A percentile compares a stretch with the other conserved stretches of the same genome.
phyloP scores from a whole-genome alignment of 2,888 invertebrate genomes.

The Nasonovia ribisnigri region DNA sequence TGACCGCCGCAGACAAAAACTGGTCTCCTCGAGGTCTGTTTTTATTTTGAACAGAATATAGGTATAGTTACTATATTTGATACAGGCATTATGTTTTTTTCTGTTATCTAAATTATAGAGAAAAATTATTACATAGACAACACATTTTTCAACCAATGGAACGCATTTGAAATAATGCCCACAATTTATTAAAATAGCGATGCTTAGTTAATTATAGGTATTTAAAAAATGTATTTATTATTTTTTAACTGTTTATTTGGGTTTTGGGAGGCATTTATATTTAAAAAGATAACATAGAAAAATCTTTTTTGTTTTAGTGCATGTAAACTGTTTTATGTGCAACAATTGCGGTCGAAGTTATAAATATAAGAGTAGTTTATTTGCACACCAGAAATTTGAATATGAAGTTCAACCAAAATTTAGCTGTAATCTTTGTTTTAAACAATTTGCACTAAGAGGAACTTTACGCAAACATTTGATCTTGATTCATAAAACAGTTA shows the following conservation, averaged over 20 bases:
- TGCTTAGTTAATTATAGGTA: background rate
- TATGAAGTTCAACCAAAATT: conserved; percentile 62
- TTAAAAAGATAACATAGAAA: background rate
- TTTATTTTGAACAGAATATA: no score
- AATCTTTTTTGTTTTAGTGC: conserved; percentile 10
- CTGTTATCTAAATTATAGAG: background rate
- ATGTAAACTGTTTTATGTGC: background rate
- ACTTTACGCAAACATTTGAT: conserved; percentile 57
- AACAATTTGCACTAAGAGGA: conserved; percentile 47
- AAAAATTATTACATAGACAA: background rate
- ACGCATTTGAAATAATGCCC: background rate
- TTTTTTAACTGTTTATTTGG: background rate
- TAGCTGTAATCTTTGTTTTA: conserved; percentile 52
- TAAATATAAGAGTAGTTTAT: conserved; percentile 58
- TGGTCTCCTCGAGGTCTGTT: no score
- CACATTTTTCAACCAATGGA: background rate
- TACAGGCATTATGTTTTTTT: background rate
- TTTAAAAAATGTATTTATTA: background rate
- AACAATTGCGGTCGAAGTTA: conserved; percentile 58
- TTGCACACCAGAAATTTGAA: conserved; percentile 62
- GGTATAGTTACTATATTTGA: background rate
- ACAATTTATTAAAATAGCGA: background rate
- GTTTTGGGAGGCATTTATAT: background rate
- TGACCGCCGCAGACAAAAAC: no score
- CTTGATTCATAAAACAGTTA: conserved; percentile 44